Conservation (phyloP, 2,113 vertebrate genomes). For the Stictonetta naevosa region DNA sequence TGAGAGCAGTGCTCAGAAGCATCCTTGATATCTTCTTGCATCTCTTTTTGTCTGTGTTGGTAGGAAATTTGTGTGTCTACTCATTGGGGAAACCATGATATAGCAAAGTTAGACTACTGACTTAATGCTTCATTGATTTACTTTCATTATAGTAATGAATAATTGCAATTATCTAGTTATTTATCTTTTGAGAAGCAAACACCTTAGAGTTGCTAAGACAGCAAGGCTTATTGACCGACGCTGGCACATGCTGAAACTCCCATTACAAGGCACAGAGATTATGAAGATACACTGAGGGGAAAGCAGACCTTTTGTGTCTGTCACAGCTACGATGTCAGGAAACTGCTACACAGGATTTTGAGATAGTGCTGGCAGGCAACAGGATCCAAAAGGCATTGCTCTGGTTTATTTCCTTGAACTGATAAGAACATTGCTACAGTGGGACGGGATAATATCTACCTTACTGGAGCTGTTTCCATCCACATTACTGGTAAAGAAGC, state of each 20-base stretch:
- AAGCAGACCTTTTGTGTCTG: neutral
- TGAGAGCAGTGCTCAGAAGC: neutral
- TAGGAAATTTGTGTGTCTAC: neutral
- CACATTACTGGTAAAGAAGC: constrained; percentile 87
- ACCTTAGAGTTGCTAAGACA: neutral
- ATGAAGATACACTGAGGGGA: neutral
- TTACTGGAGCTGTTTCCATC: constrained; percentile 90
- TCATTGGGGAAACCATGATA: neutral
- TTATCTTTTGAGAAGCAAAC: constrained; percentile 7
- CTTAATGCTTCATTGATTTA: neutral
- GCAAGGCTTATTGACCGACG: neutral
- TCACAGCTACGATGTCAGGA: neutral
- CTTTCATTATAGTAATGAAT: neutral
- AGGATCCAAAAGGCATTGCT: neutral
- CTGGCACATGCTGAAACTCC: neutral
- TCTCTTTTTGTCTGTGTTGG: neutral
- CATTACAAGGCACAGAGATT: neutral
- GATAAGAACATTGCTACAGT: constrained; percentile 4
- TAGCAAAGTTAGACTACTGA: neutral
- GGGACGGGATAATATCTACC: constrained; percentile 76
- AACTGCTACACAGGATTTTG: neutral
- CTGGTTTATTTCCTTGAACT: constrained; percentile 65
- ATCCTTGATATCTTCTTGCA: neutral
- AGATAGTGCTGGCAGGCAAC: constrained; percentile 17
- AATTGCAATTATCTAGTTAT: neutral